Percentiles rank a stretch among this genome's conserved stretches.
These are phyloP conservation scores for Alosa sapidissima DNA, from an alignment of 2,797 vertebrate genomes.

Conservation along the genomic window DNA sequence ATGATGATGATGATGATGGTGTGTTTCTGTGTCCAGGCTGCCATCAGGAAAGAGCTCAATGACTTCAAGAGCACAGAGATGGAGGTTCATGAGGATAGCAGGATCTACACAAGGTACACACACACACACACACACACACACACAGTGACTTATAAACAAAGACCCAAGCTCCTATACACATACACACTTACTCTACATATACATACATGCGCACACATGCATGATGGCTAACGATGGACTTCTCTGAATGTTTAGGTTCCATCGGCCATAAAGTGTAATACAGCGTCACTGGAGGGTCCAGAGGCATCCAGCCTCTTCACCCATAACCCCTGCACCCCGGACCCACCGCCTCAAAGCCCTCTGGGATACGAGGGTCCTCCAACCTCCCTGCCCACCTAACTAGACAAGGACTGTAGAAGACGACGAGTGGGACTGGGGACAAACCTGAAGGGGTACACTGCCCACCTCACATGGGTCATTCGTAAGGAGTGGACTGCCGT, in stretches of 20 bases:
- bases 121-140: constrained; percentile 26
- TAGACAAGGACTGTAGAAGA: neutral
- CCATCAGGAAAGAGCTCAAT: constrained; percentile 95
- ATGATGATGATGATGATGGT: no score
- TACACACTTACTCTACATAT: neutral
- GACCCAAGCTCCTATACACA: neutral
- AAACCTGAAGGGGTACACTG: neutral
- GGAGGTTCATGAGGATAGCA: constrained; percentile 94
- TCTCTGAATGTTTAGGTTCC: neutral
- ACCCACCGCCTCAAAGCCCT: constrained; percentile 7
- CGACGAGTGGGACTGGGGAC: neutral
- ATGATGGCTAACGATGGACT: neutral
- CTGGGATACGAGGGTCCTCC: constrained; percentile 21
- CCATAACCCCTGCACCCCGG: neutral
- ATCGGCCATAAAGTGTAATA: neutral
- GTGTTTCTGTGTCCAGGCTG: constrained; percentile 75
- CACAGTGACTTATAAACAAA: neutral
- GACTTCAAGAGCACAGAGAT: constrained; percentile 98
- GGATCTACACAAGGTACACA: constrained; percentile 87
- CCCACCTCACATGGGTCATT: neutral
- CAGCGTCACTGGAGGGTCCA: neutral
- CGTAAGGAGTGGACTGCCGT: neutral
- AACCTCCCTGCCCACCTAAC: neutral
- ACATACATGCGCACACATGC: neutral
- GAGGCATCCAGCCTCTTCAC: neutral